phyloP scores from a whole-genome alignment of 2,113 vertebrate species.

The Thinocorus orbignyianus region DNA sequence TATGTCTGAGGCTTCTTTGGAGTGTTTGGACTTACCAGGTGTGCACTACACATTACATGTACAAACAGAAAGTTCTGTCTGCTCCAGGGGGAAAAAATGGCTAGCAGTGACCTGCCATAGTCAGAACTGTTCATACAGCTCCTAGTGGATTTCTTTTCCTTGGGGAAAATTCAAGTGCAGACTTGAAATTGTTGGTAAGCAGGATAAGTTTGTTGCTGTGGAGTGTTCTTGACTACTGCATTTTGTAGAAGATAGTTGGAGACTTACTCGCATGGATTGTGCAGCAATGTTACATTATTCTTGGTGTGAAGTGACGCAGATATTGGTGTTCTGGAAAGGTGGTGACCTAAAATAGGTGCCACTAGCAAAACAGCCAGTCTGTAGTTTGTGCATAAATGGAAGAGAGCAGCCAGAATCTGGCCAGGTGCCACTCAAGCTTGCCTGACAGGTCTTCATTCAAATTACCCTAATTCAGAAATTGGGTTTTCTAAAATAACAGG shows the following conservation, averaged over 20 bases:
- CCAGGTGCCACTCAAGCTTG: neutral
- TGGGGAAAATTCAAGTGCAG: constrained; percentile 15
- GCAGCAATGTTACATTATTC: neutral
- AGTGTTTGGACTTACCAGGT: neutral
- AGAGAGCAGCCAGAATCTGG: neutral
- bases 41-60: neutral
- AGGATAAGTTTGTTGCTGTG: neutral
- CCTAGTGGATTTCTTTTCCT: neutral
- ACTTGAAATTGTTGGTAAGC: constrained; percentile 26
- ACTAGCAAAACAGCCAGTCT: neutral
- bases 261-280: neutral
- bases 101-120: constrained; percentile 16
- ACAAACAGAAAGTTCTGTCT: neutral
- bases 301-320: neutral
- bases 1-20: neutral
- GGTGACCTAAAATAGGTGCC: neutral
- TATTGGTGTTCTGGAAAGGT: neutral
- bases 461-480: neutral
- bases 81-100: neutral
- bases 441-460: neutral
- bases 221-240: neutral
- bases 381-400: neutral
- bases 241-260: neutral
- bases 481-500: neutral
- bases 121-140: neutral